Percentiles rank a stretch among this genome's conserved stretches.
phyloP scores from a whole-genome alignment of 2,888 invertebrate species.

The Rhagophthalmus giganteus region DNA sequence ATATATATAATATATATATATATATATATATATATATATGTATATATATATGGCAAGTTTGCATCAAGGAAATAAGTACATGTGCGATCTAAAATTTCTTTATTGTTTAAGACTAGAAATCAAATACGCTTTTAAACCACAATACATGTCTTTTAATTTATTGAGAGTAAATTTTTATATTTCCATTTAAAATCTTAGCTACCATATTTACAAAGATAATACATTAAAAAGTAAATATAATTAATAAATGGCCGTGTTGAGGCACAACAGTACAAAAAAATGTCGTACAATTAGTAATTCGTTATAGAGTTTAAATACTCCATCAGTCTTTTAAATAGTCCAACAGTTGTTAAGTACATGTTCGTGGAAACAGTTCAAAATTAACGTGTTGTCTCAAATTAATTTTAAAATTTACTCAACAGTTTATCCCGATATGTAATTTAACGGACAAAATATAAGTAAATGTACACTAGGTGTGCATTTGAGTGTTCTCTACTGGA shows the following conservation, averaged over 20 bases:
- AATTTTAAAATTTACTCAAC: background rate
- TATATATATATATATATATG: background rate
- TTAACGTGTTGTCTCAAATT: background rate
- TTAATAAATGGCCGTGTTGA: slow-evolving; percentile 5
- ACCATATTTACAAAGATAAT: slow-evolving; percentile 15
- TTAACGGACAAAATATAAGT: background rate
- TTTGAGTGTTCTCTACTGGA: too few species aligned
- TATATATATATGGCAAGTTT: background rate
- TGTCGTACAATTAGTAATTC: slow-evolving; percentile 7
- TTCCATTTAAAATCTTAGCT: too few species aligned
- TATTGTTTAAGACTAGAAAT: background rate
- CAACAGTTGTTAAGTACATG: slow-evolving; percentile 1
- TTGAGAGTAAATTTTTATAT: background rate
- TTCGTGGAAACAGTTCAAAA: background rate
- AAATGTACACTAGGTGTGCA: background rate
- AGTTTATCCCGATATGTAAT: background rate
- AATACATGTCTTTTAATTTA: background rate
- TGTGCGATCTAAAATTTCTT: too few species aligned
- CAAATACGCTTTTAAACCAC: background rate
- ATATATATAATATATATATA: background rate
- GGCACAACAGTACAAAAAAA: slow-evolving; percentile 7
- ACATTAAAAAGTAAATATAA: slow-evolving; percentile 5
- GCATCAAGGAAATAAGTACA: background rate
- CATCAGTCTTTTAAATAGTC: slow-evolving; percentile 16
- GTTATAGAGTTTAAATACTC: slow-evolving; percentile 10